Conservation (phyloP, 2,888 invertebrate species). For the Abrostola tripartita region DNA sequence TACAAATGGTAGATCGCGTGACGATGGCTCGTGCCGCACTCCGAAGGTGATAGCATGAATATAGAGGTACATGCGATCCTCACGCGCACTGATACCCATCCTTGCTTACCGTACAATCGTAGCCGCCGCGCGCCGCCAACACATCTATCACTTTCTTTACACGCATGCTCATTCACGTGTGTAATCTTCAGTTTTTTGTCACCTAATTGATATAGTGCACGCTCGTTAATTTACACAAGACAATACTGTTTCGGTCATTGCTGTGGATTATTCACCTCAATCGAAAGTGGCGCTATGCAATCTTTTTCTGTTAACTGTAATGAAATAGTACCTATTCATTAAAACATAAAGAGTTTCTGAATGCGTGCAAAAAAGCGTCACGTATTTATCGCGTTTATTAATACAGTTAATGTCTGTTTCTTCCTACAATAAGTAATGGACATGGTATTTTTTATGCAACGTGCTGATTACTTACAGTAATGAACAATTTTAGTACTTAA, state of each 20-base stretch:
- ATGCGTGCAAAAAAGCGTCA: too few relatives aligned
- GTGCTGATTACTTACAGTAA: too few relatives aligned
- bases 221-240: slow-evolving; percentile 23
- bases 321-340: neutral
- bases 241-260: slow-evolving; percentile 13
- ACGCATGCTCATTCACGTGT: slow-evolving; percentile 55
- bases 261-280: slow-evolving; percentile 35
- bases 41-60: slow-evolving; percentile 55
- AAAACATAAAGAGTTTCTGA: neutral
- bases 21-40: slow-evolving; percentile 52
- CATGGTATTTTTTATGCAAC: too few relatives aligned
- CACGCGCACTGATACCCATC: slow-evolving; percentile 54
- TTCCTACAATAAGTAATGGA: too few relatives aligned
- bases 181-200: slow-evolving; percentile 37
- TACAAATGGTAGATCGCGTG: slow-evolving; percentile 57
- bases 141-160: slow-evolving; percentile 65
- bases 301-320: slow-evolving; percentile 5
- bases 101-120: slow-evolving; percentile 50
- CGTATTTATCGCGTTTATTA: too few relatives aligned
- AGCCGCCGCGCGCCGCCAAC: slow-evolving; percentile 38
- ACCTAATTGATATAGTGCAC: slow-evolving; percentile 41
- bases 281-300: slow-evolving; percentile 25
- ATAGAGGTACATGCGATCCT: slow-evolving; percentile 61
- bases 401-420: too few relatives aligned
- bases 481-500: slow-evolving; percentile 1